Conservation (phyloP, 2,113 vertebrate species). For the Pantherophis guttatus region DNA sequence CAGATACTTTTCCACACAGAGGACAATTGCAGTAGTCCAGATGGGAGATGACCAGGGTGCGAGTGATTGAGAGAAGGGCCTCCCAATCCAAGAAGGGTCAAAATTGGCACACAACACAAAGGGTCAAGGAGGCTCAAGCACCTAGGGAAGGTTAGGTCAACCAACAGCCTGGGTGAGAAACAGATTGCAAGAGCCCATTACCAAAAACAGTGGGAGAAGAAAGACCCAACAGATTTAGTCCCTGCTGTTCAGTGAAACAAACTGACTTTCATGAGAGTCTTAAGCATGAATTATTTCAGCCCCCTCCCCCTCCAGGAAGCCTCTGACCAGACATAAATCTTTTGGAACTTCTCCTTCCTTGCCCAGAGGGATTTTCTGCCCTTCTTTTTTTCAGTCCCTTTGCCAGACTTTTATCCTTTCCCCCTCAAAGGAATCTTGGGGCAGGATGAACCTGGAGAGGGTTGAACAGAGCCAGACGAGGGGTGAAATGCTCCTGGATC, state of each 20-base stretch:
- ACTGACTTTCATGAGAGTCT: background rate
- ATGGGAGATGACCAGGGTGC: background rate
- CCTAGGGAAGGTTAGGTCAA: background rate
- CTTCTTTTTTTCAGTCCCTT: background rate
- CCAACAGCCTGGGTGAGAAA: background rate
- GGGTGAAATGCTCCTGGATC: no score
- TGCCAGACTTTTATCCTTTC: background rate
- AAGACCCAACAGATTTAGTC: background rate
- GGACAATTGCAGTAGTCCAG: background rate
- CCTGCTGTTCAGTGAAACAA: background rate
- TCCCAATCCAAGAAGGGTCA: background rate
- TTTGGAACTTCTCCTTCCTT: background rate
- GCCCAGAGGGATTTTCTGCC: background rate
- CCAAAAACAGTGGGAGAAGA: background rate
- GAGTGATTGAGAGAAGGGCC: background rate
- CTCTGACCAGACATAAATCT: background rate
- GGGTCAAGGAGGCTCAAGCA: background rate
- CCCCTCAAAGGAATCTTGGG: background rate
- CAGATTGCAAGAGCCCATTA: background rate
- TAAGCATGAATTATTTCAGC: background rate
- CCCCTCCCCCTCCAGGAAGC: background rate
- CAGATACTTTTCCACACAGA: background rate
- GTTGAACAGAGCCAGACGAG: background rate
- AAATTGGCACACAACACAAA: no score
- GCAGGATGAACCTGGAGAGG: background rate